Percentiles rank a stretch among this genome's conserved stretches.
Evolutionary conservation across 2,113 vertebrate species (phyloP).

Genomic region (Scolopax mira): DNA sequence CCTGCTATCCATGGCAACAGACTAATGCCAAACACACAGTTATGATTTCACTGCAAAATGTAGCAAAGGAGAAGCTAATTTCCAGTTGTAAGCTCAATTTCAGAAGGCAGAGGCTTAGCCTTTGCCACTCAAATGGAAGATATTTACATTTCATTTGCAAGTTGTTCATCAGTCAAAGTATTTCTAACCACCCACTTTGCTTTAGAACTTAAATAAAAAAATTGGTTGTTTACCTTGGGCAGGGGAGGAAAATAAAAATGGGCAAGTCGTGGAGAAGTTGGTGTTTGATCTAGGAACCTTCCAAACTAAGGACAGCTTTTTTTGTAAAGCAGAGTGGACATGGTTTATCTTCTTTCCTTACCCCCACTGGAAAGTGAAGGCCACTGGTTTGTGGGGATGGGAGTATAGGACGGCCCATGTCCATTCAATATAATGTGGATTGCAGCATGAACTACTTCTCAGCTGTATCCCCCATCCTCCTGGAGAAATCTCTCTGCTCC

Average conservation of each 20-base stretch:
- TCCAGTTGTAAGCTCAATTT: not conserved
- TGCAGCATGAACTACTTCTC: not conserved
- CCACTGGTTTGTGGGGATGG: not conserved
- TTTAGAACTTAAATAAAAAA: not conserved
- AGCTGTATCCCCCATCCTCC: accelerated
- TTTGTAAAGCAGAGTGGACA: not conserved
- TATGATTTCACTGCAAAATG: not conserved
- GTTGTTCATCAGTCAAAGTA: not conserved
- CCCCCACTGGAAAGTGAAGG: not conserved
- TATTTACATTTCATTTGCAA: not conserved
- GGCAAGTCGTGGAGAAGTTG: not conserved
- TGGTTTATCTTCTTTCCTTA: not conserved
- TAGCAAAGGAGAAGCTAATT: not conserved
- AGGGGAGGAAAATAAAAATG: not conserved
- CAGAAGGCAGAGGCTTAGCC: not conserved
- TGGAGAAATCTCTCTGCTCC: not conserved
- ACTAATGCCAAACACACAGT: constrained; percentile 1
- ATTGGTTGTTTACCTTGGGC: not conserved
- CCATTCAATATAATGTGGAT: accelerated
- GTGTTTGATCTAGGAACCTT: not conserved
- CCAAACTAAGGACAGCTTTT: not conserved
- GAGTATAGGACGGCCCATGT: not conserved
- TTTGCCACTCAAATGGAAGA: not conserved
- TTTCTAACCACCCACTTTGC: accelerated
- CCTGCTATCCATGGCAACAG: constrained; percentile 36